Conservation (phyloP, 2,888 invertebrate genomes). For the Lasioglossum calceatum region DNA sequence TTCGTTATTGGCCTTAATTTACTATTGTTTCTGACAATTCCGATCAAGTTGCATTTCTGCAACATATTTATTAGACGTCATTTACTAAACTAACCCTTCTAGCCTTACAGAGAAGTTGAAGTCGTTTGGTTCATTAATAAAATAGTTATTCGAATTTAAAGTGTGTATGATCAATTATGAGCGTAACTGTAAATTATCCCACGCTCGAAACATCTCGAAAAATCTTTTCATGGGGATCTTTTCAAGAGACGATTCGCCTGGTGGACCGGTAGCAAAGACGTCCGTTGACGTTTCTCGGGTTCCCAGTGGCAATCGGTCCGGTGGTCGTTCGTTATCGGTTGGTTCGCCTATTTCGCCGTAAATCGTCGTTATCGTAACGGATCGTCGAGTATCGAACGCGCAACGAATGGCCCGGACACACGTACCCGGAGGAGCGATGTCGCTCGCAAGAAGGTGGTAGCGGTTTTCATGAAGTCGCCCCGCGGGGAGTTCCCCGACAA, state of each 20-base stretch:
- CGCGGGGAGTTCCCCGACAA: constrained; percentile 66
- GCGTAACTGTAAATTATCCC: background rate
- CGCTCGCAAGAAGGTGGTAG: constrained; percentile 60
- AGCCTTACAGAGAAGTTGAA: too few species aligned
- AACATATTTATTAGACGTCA: too few species aligned
- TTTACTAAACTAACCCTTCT: too few species aligned
- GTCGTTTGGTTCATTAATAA: too few species aligned
- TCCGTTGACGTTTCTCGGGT: background rate
- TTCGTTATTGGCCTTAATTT: too few species aligned
- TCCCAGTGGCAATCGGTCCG: background rate
- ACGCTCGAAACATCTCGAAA: background rate
- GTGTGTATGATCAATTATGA: too few species aligned
- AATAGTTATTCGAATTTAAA: too few species aligned
- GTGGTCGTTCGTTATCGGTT: constrained; percentile 34
- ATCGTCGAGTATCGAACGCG: constrained; percentile 45
- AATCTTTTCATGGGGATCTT: background rate
- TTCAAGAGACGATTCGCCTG: background rate
- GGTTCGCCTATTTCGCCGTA: constrained; percentile 35
- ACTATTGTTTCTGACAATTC: too few species aligned
- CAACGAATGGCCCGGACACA: constrained; percentile 16
- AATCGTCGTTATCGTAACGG: constrained; percentile 49
- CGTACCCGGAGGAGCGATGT: constrained; percentile 37
- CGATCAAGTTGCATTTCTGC: too few species aligned
- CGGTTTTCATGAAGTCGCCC: constrained; percentile 62
- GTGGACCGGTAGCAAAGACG: background rate